A percentile compares a stretch with the other conserved stretches of the same genome.
Evolutionary conservation across 2,113 vertebrate species (phyloP).

Genomic region (Cottus gobio): DNA sequence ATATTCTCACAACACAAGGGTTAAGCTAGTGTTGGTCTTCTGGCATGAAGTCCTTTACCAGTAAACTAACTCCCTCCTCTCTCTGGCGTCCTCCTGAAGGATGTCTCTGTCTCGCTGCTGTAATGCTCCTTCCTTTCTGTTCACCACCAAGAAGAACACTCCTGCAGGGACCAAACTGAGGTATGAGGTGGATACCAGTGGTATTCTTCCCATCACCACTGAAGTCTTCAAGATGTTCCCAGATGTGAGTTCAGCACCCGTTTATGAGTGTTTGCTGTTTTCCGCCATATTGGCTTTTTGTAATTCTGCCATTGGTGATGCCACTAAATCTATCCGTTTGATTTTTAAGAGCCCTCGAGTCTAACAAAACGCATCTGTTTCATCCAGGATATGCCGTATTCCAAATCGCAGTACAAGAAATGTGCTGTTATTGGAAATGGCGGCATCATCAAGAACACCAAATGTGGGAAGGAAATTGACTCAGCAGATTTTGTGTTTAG

Average conservation of each 20-base stretch:
- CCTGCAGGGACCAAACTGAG: constrained; percentile 93
- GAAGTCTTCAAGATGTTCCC: constrained; percentile 98
- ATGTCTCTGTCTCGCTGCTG: constrained; percentile 94
- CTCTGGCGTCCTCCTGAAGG: constrained; percentile 74
- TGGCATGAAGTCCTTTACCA: not conserved
- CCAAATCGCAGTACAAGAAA: constrained; percentile 96
- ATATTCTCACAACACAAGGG: not conserved
- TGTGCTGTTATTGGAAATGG: constrained; percentile 97
- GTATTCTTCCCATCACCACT: constrained; percentile 91
- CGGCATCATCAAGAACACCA: constrained; percentile 96
- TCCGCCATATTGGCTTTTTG: not conserved
- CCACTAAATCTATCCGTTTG: not conserved
- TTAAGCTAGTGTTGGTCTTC: not conserved
- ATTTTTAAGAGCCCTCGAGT: not conserved
- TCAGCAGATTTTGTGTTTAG: constrained; percentile 95
- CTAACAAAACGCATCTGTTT: constrained; percentile 30
- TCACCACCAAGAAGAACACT: constrained; percentile 97
- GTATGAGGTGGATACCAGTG: constrained; percentile 96
- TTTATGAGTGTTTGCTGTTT: not conserved
- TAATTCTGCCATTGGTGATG: not conserved
- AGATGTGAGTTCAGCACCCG: constrained; percentile 83
- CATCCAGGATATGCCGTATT: constrained; percentile 94
- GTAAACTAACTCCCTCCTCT: not conserved
- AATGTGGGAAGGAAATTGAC: constrained; percentile 95
- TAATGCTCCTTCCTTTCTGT: constrained; percentile 95